These are phyloP conservation scores for Anodontia alba DNA, from an alignment of 2,888 invertebrate species.

Conservation along the genomic window DNA sequence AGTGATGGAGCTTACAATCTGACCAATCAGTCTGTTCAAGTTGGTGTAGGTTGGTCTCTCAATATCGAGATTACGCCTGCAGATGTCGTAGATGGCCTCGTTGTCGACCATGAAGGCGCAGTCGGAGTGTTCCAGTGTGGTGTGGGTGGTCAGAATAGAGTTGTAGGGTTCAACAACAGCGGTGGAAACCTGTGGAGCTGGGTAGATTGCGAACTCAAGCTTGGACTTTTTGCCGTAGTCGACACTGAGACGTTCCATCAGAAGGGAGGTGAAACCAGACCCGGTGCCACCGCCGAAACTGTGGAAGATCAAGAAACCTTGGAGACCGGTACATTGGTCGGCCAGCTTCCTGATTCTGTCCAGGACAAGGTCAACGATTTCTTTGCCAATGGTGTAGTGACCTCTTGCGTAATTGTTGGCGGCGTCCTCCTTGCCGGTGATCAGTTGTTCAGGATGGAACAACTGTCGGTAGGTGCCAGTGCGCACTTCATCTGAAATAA, in stretches of 20 bases:
- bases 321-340: slow-evolving; percentile 83
- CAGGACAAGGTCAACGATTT: slow-evolving; percentile 89
- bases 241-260: slow-evolving; percentile 82
- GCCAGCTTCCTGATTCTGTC: too few relatives aligned
- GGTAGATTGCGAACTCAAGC: too few relatives aligned
- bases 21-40: slow-evolving; percentile 96
- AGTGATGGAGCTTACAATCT: too few relatives aligned
- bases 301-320: slow-evolving; percentile 82
- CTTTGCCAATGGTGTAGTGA: slow-evolving; percentile 96
- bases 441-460: too few relatives aligned
- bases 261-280: slow-evolving; percentile 83
- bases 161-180: slow-evolving; percentile 83
- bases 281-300: too few relatives aligned
- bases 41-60: too few relatives aligned
- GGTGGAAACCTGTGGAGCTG: slow-evolving; percentile 81
- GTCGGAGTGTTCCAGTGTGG: slow-evolving; percentile 86
- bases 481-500: too few relatives aligned
- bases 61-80: too few relatives aligned
- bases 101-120: too few relatives aligned
- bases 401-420: slow-evolving; percentile 99
- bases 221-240: too few relatives aligned
- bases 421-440: slow-evolving; percentile 99
- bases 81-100: too few relatives aligned
- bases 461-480: too few relatives aligned
- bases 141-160: slow-evolving; percentile 81